Percentiles rank a stretch among this genome's conserved stretches.
phyloP scores from a whole-genome alignment of 2,797 vertebrate species.

The Neosilurus hyrtlii region DNA sequence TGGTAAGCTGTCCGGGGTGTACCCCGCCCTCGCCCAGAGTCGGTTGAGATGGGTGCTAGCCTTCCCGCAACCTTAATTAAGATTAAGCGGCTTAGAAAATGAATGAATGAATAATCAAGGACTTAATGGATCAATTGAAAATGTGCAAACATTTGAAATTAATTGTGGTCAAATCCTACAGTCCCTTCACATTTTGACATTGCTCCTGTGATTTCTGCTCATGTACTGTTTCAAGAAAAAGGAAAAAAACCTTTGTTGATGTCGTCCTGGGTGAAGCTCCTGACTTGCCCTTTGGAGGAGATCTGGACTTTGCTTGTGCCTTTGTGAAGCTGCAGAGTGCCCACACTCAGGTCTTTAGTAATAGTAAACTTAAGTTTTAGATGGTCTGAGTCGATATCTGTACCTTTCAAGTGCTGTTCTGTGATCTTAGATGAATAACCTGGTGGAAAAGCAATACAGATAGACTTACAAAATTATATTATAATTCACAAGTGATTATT shows the following conservation, averaged over 20 bases:
- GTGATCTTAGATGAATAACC: conserved; percentile 83
- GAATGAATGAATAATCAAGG: too few species aligned
- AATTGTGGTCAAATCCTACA: background rate
- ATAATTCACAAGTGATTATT: background rate
- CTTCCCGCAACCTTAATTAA: too few species aligned
- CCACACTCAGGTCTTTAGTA: conserved; percentile 78
- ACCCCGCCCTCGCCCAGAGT: too few species aligned
- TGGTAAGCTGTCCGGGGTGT: too few species aligned
- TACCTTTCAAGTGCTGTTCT: conserved; percentile 84
- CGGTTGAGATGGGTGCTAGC: too few species aligned
- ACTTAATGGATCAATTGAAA: background rate
- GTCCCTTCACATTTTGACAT: background rate
- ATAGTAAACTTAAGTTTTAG: conserved; percentile 77
- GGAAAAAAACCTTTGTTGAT: conserved; percentile 84
- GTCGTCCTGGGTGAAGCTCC: conserved; percentile 89
- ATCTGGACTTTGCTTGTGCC: conserved; percentile 65
- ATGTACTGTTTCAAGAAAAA: background rate
- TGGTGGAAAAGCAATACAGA: conserved; percentile 55
- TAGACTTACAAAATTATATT: background rate
- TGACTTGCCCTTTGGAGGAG: conserved; percentile 77
- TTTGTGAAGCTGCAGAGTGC: conserved; percentile 74
- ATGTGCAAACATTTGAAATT: background rate
- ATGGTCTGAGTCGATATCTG: conserved; percentile 74
- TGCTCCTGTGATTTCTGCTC: background rate
- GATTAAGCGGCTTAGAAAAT: too few species aligned